phyloP scores from a whole-genome alignment of 1,140 invertebrate species.

The Semibalanus balanoides region DNA sequence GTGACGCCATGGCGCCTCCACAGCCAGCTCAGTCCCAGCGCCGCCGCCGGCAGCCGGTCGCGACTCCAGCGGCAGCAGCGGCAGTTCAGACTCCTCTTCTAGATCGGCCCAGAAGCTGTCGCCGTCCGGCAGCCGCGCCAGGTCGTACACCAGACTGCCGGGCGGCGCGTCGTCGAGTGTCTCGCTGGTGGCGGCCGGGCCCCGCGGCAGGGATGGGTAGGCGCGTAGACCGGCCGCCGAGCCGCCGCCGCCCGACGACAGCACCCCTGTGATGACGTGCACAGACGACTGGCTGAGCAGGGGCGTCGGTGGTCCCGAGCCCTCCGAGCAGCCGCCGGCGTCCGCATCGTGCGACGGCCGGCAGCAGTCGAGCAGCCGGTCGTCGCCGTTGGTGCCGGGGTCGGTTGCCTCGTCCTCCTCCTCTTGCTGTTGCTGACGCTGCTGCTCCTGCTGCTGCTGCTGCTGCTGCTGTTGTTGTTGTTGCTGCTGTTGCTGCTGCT shows the following conservation, averaged over 20 bases:
- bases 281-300: constrained; percentile 6
- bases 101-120: background rate
- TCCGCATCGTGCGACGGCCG: background rate
- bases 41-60: no score
- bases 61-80: background rate
- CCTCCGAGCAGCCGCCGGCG: background rate
- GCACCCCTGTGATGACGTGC: background rate
- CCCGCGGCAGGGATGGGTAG: background rate
- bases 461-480: no score
- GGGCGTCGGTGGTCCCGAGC: background rate
- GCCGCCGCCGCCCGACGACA: background rate
- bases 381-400: background rate
- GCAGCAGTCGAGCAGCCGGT: background rate
- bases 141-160: background rate
- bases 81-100: background rate
- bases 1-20: background rate
- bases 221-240: background rate
- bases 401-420: background rate
- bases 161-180: background rate
- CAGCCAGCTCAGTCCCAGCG: background rate
- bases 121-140: background rate
- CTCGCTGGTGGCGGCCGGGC: background rate
- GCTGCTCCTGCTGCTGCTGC: no score
- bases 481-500: background rate
- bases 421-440: background rate